A percentile compares a stretch with the other conserved stretches of the same genome.
These are phyloP conservation scores for Oreochromis mossambicus DNA, from an alignment of 2,797 vertebrate genomes.

Conservation along the genomic window DNA sequence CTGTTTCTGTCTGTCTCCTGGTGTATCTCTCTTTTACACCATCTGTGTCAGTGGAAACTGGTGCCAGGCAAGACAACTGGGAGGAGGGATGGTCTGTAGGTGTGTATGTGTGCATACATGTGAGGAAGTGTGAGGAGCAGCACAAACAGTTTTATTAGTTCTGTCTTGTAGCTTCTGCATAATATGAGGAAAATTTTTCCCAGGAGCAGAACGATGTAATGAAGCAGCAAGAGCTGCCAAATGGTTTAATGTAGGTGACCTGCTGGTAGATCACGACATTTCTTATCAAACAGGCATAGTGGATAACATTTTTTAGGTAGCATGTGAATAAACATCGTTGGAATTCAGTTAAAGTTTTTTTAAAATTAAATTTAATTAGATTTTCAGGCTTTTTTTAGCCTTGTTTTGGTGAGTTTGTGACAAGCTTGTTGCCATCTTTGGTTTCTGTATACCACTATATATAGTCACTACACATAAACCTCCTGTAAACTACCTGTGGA, in stretches of 20 bases:
- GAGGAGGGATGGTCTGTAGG: constrained; percentile 3
- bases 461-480: not conserved
- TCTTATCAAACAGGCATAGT: not conserved
- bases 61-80: constrained; percentile 46
- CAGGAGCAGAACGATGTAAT: not conserved
- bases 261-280: not conserved
- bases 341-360: not conserved
- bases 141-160: not conserved
- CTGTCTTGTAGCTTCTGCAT: not conserved
- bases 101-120: not conserved
- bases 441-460: not conserved
- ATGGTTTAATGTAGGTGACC: not conserved
- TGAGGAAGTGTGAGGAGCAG: not conserved
- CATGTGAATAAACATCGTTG: not conserved
- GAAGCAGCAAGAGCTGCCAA: not conserved
- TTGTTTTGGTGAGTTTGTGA: not conserved
- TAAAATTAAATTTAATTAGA: accelerated
- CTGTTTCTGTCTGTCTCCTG: constrained; percentile 5
- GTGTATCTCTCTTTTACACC: constrained; percentile 23
- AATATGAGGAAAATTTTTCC: not conserved
- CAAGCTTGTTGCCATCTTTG: not conserved
- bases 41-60: constrained; percentile 44
- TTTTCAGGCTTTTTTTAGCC: not conserved
- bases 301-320: not conserved
- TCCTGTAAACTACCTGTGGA: not conserved